Percentiles rank a stretch among this genome's conserved stretches.
phyloP scores from a whole-genome alignment of 2,888 invertebrate species.

The Ceriagrion tenellum region DNA sequence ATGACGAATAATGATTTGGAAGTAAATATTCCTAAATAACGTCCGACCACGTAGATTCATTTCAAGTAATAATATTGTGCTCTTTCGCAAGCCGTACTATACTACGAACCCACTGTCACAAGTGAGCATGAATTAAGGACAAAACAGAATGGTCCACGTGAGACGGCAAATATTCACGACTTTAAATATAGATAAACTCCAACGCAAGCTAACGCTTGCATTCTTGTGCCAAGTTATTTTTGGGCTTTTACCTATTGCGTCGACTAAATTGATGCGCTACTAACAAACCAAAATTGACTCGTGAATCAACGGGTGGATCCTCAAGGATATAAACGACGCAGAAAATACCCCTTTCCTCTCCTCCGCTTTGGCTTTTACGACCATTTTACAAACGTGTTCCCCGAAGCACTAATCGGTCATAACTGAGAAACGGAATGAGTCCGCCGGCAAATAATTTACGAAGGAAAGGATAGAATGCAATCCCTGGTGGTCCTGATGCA shows the following conservation, averaged over 20 bases:
- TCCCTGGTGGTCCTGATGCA: neutral
- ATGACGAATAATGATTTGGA: too few relatives aligned
- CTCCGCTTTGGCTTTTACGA: slow-evolving; percentile 3
- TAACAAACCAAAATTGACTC: slow-evolving; percentile 22
- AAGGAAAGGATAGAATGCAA: neutral
- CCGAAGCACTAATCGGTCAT: slow-evolving; percentile 28
- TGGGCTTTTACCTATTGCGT: neutral
- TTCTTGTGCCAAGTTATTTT: slow-evolving; percentile 13
- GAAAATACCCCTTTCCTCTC: slow-evolving; percentile 36
- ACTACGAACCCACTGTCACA: neutral
- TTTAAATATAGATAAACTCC: slow-evolving; percentile 9
- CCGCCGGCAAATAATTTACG: neutral
- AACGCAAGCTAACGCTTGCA: neutral
- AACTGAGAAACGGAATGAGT: neutral
- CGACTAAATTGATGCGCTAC: slow-evolving; percentile 1
- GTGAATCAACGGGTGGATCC: slow-evolving; percentile 11
- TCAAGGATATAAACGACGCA: slow-evolving; percentile 19
- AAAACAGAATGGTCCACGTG: neutral
- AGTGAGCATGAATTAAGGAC: neutral
- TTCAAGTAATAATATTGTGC: neutral
- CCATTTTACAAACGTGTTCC: slow-evolving; percentile 21
- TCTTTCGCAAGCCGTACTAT: neutral
- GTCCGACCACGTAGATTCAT: too few relatives aligned
- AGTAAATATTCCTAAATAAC: too few relatives aligned
- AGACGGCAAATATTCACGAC: neutral